phyloP scores from a whole-genome alignment of 2,113 vertebrate genomes.

The Grus americana region DNA sequence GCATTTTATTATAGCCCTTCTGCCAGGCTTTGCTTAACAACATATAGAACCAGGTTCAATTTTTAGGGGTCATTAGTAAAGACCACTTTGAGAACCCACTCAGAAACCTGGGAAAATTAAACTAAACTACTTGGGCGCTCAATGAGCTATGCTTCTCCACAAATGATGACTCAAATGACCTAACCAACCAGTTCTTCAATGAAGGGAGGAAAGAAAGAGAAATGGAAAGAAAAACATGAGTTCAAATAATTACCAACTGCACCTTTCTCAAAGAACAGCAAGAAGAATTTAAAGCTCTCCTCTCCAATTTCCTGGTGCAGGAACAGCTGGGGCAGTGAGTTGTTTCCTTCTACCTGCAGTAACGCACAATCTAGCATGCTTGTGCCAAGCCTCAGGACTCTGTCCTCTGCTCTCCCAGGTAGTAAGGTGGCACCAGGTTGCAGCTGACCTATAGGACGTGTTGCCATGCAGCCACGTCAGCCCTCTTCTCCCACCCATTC shows the following conservation, averaged over 20 bases:
- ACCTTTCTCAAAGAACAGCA: neutral
- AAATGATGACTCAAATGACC: neutral
- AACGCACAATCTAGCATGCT: neutral
- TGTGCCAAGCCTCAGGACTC: neutral
- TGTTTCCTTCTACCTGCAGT: neutral
- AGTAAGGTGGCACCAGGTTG: neutral
- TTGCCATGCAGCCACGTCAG: neutral
- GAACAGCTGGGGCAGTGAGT: neutral
- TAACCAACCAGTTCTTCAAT: constrained; percentile 8
- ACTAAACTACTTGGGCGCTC: constrained; percentile 9
- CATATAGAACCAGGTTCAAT: neutral
- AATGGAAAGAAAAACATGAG: neutral
- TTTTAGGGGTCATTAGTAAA: constrained; percentile 31
- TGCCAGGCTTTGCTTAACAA: constrained; percentile 1
- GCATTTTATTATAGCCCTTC: neutral
- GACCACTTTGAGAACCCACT: neutral
- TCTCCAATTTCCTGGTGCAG: neutral
- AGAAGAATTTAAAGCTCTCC: neutral
- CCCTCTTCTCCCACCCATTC: neutral
- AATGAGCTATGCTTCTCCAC: constrained; percentile 20
- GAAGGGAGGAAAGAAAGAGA: neutral
- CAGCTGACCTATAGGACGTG: neutral
- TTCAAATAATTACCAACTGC: neutral
- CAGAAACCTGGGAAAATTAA: constrained; percentile 30
- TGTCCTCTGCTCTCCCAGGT: neutral